These are phyloP conservation scores for Drosophila pegasa DNA, from an alignment of 2,888 invertebrate species.

Conservation along the genomic window DNA sequence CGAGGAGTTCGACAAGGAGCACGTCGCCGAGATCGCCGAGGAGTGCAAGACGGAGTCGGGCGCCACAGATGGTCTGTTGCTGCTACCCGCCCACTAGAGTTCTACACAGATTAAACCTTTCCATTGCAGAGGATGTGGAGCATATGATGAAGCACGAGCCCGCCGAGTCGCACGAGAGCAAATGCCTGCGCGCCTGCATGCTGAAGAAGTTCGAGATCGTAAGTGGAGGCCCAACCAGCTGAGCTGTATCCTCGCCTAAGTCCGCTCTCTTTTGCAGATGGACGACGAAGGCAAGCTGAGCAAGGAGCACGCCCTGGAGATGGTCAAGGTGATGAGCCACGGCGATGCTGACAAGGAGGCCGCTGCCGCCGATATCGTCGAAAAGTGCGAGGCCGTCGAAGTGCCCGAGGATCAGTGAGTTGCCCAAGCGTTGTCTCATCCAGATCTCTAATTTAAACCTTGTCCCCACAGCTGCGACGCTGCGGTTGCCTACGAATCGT, in stretches of 20 bases:
- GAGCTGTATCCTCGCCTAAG: not conserved
- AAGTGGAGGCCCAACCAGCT: slow-evolving; percentile 33
- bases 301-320: slow-evolving; percentile 64
- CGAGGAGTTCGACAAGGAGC: slow-evolving; percentile 66
- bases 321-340: slow-evolving; percentile 64
- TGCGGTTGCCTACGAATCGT: slow-evolving; percentile 71
- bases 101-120: not conserved
- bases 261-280: slow-evolving; percentile 59
- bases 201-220: slow-evolving; percentile 82
- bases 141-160: slow-evolving; percentile 72
- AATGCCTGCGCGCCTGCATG: slow-evolving; percentile 83
- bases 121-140: slow-evolving; percentile 76
- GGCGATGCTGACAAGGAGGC: slow-evolving; percentile 69
- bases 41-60: slow-evolving; percentile 79
- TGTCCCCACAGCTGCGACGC: slow-evolving; percentile 83
- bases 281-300: slow-evolving; percentile 77
- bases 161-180: slow-evolving; percentile 71
- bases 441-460: not conserved
- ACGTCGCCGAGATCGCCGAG: slow-evolving; percentile 61
- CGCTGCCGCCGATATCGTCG: slow-evolving; percentile 56
- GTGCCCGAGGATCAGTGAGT: slow-evolving; percentile 82
- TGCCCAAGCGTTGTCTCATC: too few relatives aligned
- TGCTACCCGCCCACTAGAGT: too few relatives aligned
- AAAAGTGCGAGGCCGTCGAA: slow-evolving; percentile 68
- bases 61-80: slow-evolving; percentile 79